phyloP scores from a whole-genome alignment of 2,797 vertebrate genomes.

The Pelobates cultripes region DNA sequence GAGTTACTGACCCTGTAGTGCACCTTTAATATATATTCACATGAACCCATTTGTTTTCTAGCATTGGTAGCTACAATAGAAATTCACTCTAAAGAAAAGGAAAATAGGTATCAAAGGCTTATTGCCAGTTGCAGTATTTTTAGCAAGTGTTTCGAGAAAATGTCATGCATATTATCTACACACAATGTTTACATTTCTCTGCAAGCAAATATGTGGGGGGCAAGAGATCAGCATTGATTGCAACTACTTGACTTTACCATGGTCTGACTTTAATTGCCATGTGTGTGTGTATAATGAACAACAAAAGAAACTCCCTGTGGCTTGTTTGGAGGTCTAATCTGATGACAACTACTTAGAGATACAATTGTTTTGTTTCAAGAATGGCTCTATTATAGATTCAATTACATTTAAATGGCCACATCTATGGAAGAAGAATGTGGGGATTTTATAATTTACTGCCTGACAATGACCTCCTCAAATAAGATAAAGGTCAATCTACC shows the following conservation, averaged over 20 bases:
- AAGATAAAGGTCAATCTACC: constrained; percentile 25
- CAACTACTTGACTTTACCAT: constrained; percentile 47
- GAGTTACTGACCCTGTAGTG: too few relatives aligned
- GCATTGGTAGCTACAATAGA: too few relatives aligned
- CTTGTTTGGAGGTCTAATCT: constrained; percentile 30
- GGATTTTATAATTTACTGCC: constrained; percentile 21
- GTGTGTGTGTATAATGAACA: constrained; percentile 45
- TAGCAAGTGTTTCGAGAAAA: constrained; percentile 43
- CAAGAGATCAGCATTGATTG: constrained; percentile 55
- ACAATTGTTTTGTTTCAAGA: constrained; percentile 44
- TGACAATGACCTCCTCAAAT: constrained; percentile 25
- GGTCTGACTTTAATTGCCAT: constrained; percentile 48
- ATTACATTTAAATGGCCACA: constrained; percentile 37
- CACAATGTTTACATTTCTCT: constrained; percentile 40
- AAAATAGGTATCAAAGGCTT: background rate
- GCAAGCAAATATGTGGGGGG: constrained; percentile 51
- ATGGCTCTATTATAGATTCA: constrained; percentile 29
- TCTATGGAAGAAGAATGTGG: constrained; percentile 22
- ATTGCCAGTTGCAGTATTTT: constrained; percentile 29
- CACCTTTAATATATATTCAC: too few relatives aligned
- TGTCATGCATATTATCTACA: constrained; percentile 51
- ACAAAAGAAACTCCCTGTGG: constrained; percentile 48
- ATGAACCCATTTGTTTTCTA: too few relatives aligned
- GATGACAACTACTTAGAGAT: constrained; percentile 40
- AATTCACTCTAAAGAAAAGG: too few relatives aligned